Evolutionary conservation across 2,888 invertebrate species (phyloP), one percentile per base, ranked within the genome.

Genomic region (Mayetiola destructor): DNA sequence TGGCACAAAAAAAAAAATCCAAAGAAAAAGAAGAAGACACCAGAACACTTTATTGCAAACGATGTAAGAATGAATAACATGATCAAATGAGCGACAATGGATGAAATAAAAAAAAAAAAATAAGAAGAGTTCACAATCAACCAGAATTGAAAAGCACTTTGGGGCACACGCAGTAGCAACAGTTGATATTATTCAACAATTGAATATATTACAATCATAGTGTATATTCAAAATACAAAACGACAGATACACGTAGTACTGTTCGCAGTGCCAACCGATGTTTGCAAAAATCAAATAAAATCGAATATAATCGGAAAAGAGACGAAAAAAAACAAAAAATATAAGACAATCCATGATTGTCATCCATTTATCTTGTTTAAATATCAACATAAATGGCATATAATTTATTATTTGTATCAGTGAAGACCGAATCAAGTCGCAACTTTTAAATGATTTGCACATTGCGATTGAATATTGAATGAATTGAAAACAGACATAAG

Each of bases 351-450:
- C 35, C 54, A 32, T 54, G 30, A 54, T 54, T 54, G 54, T 54
- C 55, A 55, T 37, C 37, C 55, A 55, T 55, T 55, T 55, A 55
- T 55, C 55, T 37, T 55, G 55, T 37, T 37, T 54, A 54, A 54
- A 54, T 54, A 54, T 54, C 54, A 54, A 35, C 54, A 20, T 55
- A 37, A 55, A 55, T 55, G 55, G 37, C 55, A 55, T 37, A 36
- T 55, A 55, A 55, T 37, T 55, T 37, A 55, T 55, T 55, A 37
- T 55, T 48, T 48, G 48, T 48, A 48, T 48, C 48, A 48, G 48
- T n/a, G 27, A 48, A 48, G 27, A 27, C 27, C 27, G 27, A 48
- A 48, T 48, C 48, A 48, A 48, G 40, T 48, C 2, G 27, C 2
- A 27, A 48, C 5, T 39, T 40, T 48, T 48, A 27, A 27, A 48